Percentiles rank a stretch among this genome's conserved stretches.
These are phyloP conservation scores for Pipa parva DNA, from an alignment of 2,113 vertebrate genomes.

Conservation along the genomic window DNA sequence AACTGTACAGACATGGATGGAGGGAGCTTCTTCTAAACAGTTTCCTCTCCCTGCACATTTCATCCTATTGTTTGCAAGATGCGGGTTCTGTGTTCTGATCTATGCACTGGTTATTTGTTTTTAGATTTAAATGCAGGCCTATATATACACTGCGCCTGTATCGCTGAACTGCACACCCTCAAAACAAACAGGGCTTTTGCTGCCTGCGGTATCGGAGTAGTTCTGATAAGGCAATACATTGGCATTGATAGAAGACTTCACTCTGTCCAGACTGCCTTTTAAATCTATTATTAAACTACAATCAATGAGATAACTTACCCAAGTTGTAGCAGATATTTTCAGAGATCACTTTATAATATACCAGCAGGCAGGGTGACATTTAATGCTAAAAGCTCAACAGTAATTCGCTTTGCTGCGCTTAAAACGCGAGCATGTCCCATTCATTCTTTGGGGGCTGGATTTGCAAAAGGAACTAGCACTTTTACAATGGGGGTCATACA, in stretches of 20 bases:
- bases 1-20: constrained; percentile 10
- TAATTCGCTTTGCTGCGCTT: neutral
- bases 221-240: constrained; percentile 14
- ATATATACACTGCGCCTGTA: constrained; percentile 14
- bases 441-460: neutral
- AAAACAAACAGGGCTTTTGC: constrained; percentile 27
- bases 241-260: constrained; percentile 1
- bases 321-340: neutral
- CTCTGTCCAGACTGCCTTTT: neutral
- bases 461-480: no score
- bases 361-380: neutral
- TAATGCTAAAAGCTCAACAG: no score
- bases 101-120: neutral
- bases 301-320: neutral
- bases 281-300: neutral
- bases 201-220: constrained; percentile 22
- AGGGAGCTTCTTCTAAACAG: neutral
- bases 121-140: neutral
- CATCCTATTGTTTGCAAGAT: neutral
- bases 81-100: neutral
- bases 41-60: no score
- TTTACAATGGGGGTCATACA: no score
- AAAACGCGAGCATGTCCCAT: neutral
- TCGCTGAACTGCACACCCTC: constrained; percentile 15
- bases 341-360: constrained; percentile 5